Conservation (phyloP, 2,797 vertebrate genomes). For the Enteromius unitaeniatus region DNA sequence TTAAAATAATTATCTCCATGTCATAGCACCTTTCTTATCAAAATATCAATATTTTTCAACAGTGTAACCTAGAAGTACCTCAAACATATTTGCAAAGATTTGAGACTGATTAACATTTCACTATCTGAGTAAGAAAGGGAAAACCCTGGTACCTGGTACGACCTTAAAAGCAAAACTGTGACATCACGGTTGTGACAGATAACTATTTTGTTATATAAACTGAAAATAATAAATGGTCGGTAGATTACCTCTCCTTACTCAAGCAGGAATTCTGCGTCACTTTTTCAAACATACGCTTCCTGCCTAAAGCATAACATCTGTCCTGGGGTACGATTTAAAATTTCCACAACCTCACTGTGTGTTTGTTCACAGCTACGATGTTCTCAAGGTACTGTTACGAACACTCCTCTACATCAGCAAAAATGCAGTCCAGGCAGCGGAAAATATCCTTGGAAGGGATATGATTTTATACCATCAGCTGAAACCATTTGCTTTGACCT, state of each 20-base stretch:
- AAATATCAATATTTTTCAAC: neutral
- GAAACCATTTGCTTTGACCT: neutral
- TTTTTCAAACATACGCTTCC: constrained; percentile 26
- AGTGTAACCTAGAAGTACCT: too few species aligned
- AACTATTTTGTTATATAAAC: constrained; percentile 17
- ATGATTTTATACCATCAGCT: neutral
- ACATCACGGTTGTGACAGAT: neutral
- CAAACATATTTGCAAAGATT: neutral
- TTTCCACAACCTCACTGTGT: constrained; percentile 27
- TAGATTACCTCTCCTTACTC: neutral
- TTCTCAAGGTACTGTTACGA: neutral
- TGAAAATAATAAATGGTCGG: neutral
- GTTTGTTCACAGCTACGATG: constrained; percentile 5
- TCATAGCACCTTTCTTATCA: neutral
- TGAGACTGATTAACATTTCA: neutral
- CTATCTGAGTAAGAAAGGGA: neutral
- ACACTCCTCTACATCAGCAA: neutral
- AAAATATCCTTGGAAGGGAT: neutral
- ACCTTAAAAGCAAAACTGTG: constrained; percentile 4
- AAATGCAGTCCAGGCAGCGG: neutral
- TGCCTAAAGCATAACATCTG: constrained; percentile 12
- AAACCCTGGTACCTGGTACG: neutral
- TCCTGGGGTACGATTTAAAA: neutral
- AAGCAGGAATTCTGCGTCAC: neutral
- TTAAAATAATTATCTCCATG: neutral